Base-by-base conservation (phyloP, 2,113 vertebrate genomes). In the Mixornis gularis region DNA sequence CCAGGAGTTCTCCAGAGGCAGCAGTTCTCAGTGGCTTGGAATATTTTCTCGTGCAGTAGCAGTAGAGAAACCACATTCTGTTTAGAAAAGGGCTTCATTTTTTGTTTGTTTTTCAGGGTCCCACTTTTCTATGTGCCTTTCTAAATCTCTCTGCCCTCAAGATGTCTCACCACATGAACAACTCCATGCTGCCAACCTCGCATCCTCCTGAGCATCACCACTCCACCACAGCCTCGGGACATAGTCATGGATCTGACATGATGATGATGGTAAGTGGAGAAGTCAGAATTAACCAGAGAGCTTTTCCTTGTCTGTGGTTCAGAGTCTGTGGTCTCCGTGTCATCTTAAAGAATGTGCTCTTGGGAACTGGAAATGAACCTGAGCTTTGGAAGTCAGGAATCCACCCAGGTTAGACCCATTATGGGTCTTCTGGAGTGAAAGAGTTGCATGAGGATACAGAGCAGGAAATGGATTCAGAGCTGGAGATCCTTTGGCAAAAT, bases 211-310 rank as follows among this genome's bases (percentile, higher is more conserved):
- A 84, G 3, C 97, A 98, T 72, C 94, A 97, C 13, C 97, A 98
- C 69, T 21, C 94, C 5, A 94, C 93, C 4, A 60, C 95, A 4
- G 30, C 87, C 17, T 14, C 93, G 1, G 96, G 71, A 19, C 96
- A 97, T 3, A 10, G 9, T 1, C 98, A 98, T 1, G 96, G 58
- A 1, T 14, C 85, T 30, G 72, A 36, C 83, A 53, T 96, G 97
- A 96, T 95, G 90, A 97, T 95, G 96, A 98, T 97, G 98, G 99
- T 99, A 51, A 98, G 98, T 90, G 29, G 63, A 25, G 17, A 41
- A 48, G 13, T 53, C 49, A 34, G 5, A 18, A 65, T 55, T 72
- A 21, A 70, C 27, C 52, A 41, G 40, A 51, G 36, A 77, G 32
- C 21, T 69, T 79, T 71, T 29, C 26, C 34, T 78, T 87, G 22